Evolutionary conservation across 1,140 invertebrate genomes (phyloP), one percentile per base, ranked within the genome.

Genomic region (Popillia japonica): DNA sequence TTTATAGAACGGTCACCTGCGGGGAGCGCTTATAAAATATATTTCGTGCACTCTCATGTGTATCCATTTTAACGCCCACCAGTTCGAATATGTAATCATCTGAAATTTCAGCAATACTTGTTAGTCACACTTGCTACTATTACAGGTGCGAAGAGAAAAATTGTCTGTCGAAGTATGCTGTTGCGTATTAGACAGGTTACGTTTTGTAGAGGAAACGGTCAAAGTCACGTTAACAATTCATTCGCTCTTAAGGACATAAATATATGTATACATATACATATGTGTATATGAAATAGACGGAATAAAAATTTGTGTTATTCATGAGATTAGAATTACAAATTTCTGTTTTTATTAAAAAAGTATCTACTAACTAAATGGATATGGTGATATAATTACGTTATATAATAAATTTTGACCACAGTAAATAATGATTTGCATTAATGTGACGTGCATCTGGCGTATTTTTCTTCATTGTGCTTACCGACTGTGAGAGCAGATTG

Each of bases 1-100:
- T 34, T 22, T 68, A 14, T 68, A 17, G 48, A 27, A 34, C 61
- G 61, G 23, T 68, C 61, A 68, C 61, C 61, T 68, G 61, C 61
- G 61, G 61, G 27, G 61, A 68, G 23, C 27, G 61, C 14, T 14
- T 55, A 55, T 55, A 55, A 55, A 6, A 55, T 55, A 55, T 55
- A 55, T 55, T 55, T 4, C 48, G 48, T 55, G 48, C 48, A n/a
- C 14, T n/a, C 14, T 55, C 17, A 17, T 55, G 48, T 55, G 48
- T 55, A 55, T 17, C 14, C 48, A 55, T 55, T 55, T 55, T 17
- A 17, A 55, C 48, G 48, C 48, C 48, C 48, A 55, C 48, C 11
- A 17, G 2, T 55, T 55, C 17, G 48, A 55, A 55, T 55, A 55
- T 55, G 17, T 55, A 55, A 55, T 55, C 17, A 34, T 34, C 27